Evolutionary conservation across 2,888 invertebrate genomes (phyloP), one percentile per base, ranked within the genome.

Genomic region (Zaprionus bogoriensis): DNA sequence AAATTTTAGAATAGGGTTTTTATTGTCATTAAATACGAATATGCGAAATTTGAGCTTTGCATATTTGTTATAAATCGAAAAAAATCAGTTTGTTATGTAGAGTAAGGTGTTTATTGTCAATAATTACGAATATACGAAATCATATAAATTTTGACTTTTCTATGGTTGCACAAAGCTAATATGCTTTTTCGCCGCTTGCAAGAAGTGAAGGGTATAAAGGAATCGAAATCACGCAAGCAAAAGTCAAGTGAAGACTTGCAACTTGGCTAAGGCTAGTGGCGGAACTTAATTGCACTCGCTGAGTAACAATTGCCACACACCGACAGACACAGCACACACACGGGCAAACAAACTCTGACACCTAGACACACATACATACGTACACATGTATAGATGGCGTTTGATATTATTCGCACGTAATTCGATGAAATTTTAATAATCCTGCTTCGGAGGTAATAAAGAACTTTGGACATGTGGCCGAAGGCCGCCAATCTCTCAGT

Each of bases 351-450:
- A 3, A 5, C 10, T 1, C 10, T 10, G 3, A 12, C 9, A 38
- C 17, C n/a, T n/a, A n/a, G n/a, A 38, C 17, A 38, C n/a, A 39
- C 19, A 20, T 17, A 39, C 20, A 39, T 10, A n/a, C n/a, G 2
- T 4, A 20, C n/a, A 9, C 5, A 10, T 1, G 10, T 5, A n/a
- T 19, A 4, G 14, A 1, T 7, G 38, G 1, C 10, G 19, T 38
- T 42, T 42, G 12, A 12, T 42, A 42, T 42, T 42, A 23, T 42
- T 42, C 59, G 67, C 80, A 81, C 80, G 77, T 83, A 66, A 70
- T 77, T 70, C 69, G 66, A 78, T 74, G 68, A 74, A 80, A 79
- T 77, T 79, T 79, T 79, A 74, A 83, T 77, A 77, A 80, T 74
- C 69, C 70, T 65, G 58, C 61, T 66, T 61, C 59, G 48, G 51